Evolutionary conservation across 2,888 invertebrate genomes (phyloP).

Genomic region (Molorchus minor): DNA sequence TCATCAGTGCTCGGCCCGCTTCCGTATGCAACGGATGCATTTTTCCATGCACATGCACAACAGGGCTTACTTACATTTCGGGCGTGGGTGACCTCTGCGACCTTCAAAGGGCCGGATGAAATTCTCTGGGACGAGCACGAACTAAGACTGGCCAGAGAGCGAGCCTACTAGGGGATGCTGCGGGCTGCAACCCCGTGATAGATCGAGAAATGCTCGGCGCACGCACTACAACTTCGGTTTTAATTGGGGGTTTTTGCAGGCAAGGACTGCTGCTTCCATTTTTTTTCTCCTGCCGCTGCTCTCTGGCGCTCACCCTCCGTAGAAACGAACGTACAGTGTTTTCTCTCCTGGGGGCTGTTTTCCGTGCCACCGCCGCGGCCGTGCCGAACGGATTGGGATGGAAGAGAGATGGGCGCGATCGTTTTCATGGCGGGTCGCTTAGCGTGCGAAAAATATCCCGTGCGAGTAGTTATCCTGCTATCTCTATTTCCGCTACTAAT

Average conservation of each 20-base stretch:
- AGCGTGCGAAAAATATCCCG: too few relatives aligned
- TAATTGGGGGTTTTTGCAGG: constrained; percentile 63
- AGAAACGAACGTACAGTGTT: constrained; percentile 18
- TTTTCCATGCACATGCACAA: constrained; percentile 22
- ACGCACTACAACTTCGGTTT: constrained; percentile 63
- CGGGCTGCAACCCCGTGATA: constrained; percentile 58
- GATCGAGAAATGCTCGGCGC: constrained; percentile 64
- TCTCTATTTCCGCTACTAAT: too few relatives aligned
- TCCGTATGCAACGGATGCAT: constrained; percentile 18
- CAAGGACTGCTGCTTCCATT: constrained; percentile 46
- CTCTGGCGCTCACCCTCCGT: constrained; percentile 36
- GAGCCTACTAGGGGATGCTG: constrained; percentile 61
- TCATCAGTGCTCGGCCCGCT: constrained; percentile 11
- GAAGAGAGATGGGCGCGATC: constrained; percentile 15
- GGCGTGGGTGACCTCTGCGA: constrained; percentile 38
- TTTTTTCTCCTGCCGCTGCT: constrained; percentile 48
- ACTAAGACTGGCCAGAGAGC: constrained; percentile 59
- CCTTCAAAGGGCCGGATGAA: constrained; percentile 47
- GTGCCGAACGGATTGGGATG: constrained; percentile 4
- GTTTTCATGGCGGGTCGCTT: too few relatives aligned
- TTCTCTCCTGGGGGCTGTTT: constrained; percentile 20
- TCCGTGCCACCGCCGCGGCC: not conserved
- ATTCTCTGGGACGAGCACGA: constrained; percentile 55
- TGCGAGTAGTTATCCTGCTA: too few relatives aligned
- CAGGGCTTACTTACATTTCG: constrained; percentile 14